Evolutionary conservation across 2,113 vertebrate species (phyloP), one percentile per base, ranked within the genome.

Genomic region (Acrocephalus arundinaceus): DNA sequence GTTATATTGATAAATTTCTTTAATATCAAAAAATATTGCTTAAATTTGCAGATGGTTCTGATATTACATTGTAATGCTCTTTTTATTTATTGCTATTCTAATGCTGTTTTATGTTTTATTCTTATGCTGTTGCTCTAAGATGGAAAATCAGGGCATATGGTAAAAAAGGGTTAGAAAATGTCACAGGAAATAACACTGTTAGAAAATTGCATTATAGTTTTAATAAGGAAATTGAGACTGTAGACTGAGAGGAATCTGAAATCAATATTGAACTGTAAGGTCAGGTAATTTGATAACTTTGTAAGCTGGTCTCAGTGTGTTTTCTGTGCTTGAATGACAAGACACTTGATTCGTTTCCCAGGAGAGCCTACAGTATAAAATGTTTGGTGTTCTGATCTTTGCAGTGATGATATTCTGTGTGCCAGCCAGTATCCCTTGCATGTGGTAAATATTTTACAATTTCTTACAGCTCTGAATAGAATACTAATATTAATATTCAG

Each of bases 191-290:
- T 45, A 83, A 81, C 41, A 54, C n/a, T 77, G 35, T 41, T 73
- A 68, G 59, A 82, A 96, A 93, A 90, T 74, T 88, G 18, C 54
- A 90, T 92, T 94, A 72, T 27, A 39, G n/a, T 75, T 77, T 43
- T 51, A 89, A 92, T 77, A 75, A 90, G 51, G 85, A 92, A 95
- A 91, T 15, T 11, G 41, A 87, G 81, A 66, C 45, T 84, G 49
- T 28, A 91, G 66, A 76, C 52, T 46, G 46, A 91, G 84, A 92
- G 48, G 72, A 92, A 89, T 72, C 52, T 77, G 68, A 95, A 95
- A 96, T 95, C 85, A 90, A 78, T 93, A 66, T 30, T 94, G 80
- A 92, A 80, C 91, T 75, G 51, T 78, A 63, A 77, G 55, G 85
- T 71, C 76, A 92, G 62, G 63, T 85, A 91, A 94, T 89, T 78